Percentiles rank a stretch among this genome's conserved stretches.
Conservation (phyloP, 2,113 vertebrate genomes). For the Taxidea taxus region DNA sequence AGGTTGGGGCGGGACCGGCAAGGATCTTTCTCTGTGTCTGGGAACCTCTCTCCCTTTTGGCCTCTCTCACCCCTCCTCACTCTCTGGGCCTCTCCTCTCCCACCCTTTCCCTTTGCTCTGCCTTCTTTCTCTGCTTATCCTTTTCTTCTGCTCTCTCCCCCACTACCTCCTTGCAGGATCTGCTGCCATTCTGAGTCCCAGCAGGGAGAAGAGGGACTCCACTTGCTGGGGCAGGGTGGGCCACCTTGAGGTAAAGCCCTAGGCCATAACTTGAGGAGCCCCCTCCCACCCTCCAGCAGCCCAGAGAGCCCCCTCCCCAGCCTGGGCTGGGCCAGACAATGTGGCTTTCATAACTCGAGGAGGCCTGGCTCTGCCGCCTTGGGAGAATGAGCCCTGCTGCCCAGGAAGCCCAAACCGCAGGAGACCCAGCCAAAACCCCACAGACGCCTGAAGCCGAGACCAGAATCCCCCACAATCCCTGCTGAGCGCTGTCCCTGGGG, state of each 20-base stretch:
- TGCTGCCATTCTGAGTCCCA: not conserved
- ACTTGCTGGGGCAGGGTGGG: not conserved
- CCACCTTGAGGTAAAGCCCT: not conserved
- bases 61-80: not conserved
- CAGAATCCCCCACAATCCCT: conserved; percentile 45
- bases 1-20: not conserved
- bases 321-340: conserved; percentile 65
- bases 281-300: not conserved
- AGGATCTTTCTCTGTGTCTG: not conserved
- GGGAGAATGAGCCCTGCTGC: conserved; percentile 64
- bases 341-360: conserved; percentile 69
- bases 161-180: not conserved
- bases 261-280: conserved; percentile 43
- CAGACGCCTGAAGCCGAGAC: conserved; percentile 55
- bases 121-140: conserved; percentile 4
- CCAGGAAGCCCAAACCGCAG: conserved; percentile 78
- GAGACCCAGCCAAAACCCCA: conserved; percentile 73
- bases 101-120: not conserved
- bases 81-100: not conserved
- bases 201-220: not conserved
- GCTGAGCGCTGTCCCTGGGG: not conserved
- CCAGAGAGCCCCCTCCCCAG: conserved; percentile 66
- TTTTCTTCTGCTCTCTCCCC: not conserved
- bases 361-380: conserved; percentile 49
- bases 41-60: not conserved